Percentiles rank a stretch among this genome's conserved stretches.
phyloP scores from a whole-genome alignment of 2,888 invertebrate genomes.

The Clistopyga incitator region DNA sequence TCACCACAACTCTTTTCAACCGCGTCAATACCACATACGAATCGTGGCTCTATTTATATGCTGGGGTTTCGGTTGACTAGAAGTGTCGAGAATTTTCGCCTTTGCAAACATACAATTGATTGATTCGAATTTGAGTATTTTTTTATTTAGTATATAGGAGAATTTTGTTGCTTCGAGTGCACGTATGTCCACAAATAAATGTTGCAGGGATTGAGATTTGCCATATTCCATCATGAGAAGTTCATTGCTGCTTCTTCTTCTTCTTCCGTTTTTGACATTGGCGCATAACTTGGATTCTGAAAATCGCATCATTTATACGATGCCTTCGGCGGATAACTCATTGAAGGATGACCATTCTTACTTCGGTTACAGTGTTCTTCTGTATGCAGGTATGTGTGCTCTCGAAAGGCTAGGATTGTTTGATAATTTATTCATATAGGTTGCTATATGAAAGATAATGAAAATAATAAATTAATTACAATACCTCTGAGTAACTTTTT shows the following conservation, averaged over 20 bases:
- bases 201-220: not conserved
- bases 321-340: slow-evolving; percentile 8
- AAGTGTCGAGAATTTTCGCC: not conserved
- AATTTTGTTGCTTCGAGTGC: not conserved
- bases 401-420: too few species aligned
- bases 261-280: slow-evolving; percentile 31
- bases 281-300: slow-evolving; percentile 74
- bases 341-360: slow-evolving; percentile 61
- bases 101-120: not conserved
- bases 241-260: slow-evolving; percentile 25
- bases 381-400: too few species aligned
- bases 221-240: slow-evolving; percentile 39
- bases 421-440: too few species aligned
- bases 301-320: slow-evolving; percentile 64
- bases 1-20: not conserved
- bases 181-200: not conserved
- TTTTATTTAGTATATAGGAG: not conserved
- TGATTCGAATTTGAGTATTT: not conserved
- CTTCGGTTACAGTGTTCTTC: slow-evolving; percentile 75
- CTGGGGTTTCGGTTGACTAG: not conserved
- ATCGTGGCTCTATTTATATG: not conserved
- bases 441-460: too few species aligned
- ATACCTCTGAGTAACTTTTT: too few species aligned
- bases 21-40: not conserved
- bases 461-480: too few species aligned